Evolutionary conservation across 2,888 invertebrate species (phyloP).

Genomic region (Platerodrilus igneus): DNA sequence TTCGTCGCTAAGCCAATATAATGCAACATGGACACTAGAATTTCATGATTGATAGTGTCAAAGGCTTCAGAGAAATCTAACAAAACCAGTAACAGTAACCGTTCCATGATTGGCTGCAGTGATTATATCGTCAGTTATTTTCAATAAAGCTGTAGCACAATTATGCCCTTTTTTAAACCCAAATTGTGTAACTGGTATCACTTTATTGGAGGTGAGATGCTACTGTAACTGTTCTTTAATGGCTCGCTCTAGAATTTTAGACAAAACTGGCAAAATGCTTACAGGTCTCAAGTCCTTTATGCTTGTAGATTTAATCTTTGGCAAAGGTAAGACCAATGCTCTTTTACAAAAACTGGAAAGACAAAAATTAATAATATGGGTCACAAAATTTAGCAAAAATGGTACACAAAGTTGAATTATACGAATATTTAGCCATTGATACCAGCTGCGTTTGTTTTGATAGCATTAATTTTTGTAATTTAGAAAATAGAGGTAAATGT

Average conservation of each 20-base stretch:
- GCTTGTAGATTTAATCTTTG: conserved; percentile 20
- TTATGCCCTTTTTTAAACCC: too few relatives aligned
- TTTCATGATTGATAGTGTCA: too few relatives aligned
- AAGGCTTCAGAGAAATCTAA: too few relatives aligned
- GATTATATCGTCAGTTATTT: too few relatives aligned
- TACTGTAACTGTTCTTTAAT: conserved; percentile 22
- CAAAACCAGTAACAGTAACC: too few relatives aligned
- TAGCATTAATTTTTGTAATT: not conserved
- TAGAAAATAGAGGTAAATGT: not conserved
- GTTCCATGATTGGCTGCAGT: too few relatives aligned
- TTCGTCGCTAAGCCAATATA: too few relatives aligned
- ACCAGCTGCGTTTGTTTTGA: conserved; percentile 12
- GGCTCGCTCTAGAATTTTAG: conserved; percentile 27
- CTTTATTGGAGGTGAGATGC: too few relatives aligned
- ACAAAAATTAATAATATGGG: conserved; percentile 16
- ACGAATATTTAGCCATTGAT: conserved; percentile 9
- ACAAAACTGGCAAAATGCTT: conserved; percentile 24
- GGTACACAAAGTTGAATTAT: conserved; percentile 13
- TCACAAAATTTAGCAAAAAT: conserved; percentile 6
- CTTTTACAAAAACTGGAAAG: conserved; percentile 28
- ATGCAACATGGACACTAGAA: too few relatives aligned
- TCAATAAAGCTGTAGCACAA: too few relatives aligned
- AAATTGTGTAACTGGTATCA: too few relatives aligned
- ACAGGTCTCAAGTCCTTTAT: conserved; percentile 31
- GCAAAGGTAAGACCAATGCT: conserved; percentile 29